Evolutionary conservation across 1,140 invertebrate genomes (phyloP).

Genomic region (Melitaea cinxia): DNA sequence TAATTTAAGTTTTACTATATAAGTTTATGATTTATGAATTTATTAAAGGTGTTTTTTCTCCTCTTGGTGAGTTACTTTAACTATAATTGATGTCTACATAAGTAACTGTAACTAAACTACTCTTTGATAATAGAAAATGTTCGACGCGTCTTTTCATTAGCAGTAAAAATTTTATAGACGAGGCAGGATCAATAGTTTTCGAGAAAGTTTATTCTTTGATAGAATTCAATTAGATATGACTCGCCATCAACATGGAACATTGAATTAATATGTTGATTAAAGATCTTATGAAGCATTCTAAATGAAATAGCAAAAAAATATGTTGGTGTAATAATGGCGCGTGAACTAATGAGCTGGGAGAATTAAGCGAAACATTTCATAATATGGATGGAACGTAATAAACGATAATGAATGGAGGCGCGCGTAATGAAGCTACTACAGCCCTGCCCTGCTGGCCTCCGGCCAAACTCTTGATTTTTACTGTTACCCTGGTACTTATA

Average conservation of each 20-base stretch:
- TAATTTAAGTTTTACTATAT: neutral
- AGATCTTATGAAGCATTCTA: neutral
- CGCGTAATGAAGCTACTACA: slow-evolving; percentile 5
- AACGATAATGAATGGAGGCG: slow-evolving; percentile 10
- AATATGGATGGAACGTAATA: slow-evolving; percentile 7
- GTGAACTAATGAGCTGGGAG: neutral
- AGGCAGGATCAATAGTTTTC: neutral
- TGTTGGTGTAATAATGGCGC: neutral
- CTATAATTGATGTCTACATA: too few species aligned
- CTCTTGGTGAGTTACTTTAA: neutral
- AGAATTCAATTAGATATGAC: neutral
- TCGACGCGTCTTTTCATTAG: neutral
- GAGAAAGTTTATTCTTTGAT: neutral
- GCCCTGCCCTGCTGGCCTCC: slow-evolving; percentile 5
- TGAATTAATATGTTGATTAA: neutral
- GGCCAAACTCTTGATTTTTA: slow-evolving; percentile 9
- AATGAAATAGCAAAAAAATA: neutral
- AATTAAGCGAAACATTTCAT: neutral
- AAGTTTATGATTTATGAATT: neutral
- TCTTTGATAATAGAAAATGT: too few species aligned
- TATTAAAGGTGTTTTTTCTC: neutral
- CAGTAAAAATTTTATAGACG: neutral
- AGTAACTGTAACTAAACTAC: neutral
- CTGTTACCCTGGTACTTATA: neutral
- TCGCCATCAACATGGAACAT: neutral